A percentile compares a stretch with the other conserved stretches of the same genome.
Evolutionary conservation across 2,888 invertebrate genomes (phyloP).

Genomic region (Omphaloscelis lunosa): DNA sequence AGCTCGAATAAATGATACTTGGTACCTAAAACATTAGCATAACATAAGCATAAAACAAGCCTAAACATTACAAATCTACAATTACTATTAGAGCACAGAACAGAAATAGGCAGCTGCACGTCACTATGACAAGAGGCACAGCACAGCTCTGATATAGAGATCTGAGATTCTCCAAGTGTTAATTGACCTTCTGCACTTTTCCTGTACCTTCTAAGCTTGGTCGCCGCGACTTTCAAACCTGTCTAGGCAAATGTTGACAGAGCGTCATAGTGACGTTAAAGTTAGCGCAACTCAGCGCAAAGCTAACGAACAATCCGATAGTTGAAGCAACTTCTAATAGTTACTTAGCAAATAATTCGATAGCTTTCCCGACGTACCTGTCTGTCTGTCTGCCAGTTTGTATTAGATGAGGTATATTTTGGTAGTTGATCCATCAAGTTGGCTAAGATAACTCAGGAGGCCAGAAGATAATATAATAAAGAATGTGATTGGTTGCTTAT

Average conservation of each 20-base stretch:
- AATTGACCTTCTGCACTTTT: not conserved
- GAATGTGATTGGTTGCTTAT: no score
- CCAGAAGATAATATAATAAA: not conserved
- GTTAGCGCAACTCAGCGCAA: constrained; percentile 42
- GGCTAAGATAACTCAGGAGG: not conserved
- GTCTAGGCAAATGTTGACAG: constrained; percentile 56
- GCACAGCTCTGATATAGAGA: no score
- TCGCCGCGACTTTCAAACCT: constrained; percentile 32
- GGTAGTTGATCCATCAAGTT: not conserved
- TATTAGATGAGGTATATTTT: constrained; percentile 10
- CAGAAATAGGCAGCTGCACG: no score
- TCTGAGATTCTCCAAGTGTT: not conserved
- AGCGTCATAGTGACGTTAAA: constrained; percentile 40
- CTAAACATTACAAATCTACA: no score
- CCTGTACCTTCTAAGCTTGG: not conserved
- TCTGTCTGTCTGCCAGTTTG: constrained; percentile 1
- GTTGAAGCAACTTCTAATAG: constrained; percentile 35
- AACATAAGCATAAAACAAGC: no score
- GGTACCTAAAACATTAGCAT: no score
- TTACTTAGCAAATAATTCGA: constrained; percentile 50
- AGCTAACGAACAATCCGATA: constrained; percentile 56
- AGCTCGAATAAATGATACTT: no score
- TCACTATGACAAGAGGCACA: no score
- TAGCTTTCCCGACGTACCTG: constrained; percentile 17
- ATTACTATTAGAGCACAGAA: no score